Percentiles rank a stretch among this genome's conserved stretches.
Conservation (phyloP, 2,888 invertebrate genomes). For the Ashinkailepas kermadecensis region DNA sequence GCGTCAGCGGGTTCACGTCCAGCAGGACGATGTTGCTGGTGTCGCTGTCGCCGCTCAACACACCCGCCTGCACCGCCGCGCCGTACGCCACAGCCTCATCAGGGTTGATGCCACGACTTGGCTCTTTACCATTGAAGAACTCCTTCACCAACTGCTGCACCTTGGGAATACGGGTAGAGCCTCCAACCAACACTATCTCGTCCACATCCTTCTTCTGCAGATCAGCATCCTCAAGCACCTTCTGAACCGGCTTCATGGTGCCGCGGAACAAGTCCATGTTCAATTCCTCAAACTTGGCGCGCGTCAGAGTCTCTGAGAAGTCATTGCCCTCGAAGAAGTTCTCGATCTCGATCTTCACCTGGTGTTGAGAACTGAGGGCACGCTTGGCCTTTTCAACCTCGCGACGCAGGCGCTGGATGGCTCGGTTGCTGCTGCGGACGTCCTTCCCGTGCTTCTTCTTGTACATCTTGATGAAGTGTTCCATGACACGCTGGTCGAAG, state of each 20-base stretch:
- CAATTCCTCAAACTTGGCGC: conserved; percentile 97
- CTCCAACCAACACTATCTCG: conserved; percentile 97
- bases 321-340: conserved; percentile 97
- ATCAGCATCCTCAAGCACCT: conserved; percentile 96
- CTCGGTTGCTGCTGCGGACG: conserved; percentile 83
- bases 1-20: conserved; percentile 96
- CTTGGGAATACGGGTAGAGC: conserved; percentile 98
- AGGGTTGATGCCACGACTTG: conserved; percentile 94
- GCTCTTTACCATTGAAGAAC: conserved; percentile 97
- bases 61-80: conserved; percentile 97
- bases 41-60: conserved; percentile 93
- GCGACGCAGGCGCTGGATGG: conserved; percentile 90
- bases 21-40: conserved; percentile 83
- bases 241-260: conserved; percentile 89
- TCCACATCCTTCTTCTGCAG: conserved; percentile 97
- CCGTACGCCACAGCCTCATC: conserved; percentile 99
- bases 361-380: conserved; percentile 87
- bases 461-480: conserved; percentile 96
- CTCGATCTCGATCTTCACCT: conserved; percentile 96
- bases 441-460: conserved; percentile 99
- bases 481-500: conserved; percentile 97
- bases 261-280: conserved; percentile 76
- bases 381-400: conserved; percentile 97
- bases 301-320: conserved; percentile 93
- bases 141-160: conserved; percentile 88